Evolutionary conservation across 2,888 invertebrate genomes (phyloP).

Genomic region (Lottia gigantea): DNA sequence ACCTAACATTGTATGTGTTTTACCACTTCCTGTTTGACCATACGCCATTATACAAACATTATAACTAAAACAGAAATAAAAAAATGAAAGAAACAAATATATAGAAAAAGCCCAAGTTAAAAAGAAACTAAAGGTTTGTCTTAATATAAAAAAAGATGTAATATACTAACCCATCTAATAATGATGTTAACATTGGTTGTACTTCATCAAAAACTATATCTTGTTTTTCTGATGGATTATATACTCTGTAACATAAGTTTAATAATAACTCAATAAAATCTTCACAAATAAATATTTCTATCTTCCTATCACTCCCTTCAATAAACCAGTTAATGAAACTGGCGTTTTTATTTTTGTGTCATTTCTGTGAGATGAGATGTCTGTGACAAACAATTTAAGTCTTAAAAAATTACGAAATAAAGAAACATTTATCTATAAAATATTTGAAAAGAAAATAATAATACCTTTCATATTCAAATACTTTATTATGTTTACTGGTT

Average conservation of each 20-base stretch:
- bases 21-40: slow-evolving; percentile 63
- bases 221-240: slow-evolving; percentile 50
- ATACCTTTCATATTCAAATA: slow-evolving; percentile 62
- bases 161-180: slow-evolving; percentile 58
- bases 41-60: slow-evolving; percentile 65
- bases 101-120: no score
- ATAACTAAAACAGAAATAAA: slow-evolving; percentile 41
- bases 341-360: no score
- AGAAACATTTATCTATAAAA: neutral
- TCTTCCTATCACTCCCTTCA: no score
- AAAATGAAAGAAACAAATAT: neutral
- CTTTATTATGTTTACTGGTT: slow-evolving; percentile 57
- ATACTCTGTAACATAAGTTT: slow-evolving; percentile 44
- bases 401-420: no score
- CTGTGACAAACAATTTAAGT: no score
- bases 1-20: slow-evolving; percentile 63
- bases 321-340: no score
- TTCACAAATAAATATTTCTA: no score
- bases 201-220: slow-evolving; percentile 61
- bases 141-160: no score
- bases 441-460: neutral
- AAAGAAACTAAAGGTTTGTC: no score
- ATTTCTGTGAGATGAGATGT: no score
- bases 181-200: slow-evolving; percentile 60
- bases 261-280: neutral